phyloP scores from a whole-genome alignment of 2,113 vertebrate genomes.

The Vimba vimba region DNA sequence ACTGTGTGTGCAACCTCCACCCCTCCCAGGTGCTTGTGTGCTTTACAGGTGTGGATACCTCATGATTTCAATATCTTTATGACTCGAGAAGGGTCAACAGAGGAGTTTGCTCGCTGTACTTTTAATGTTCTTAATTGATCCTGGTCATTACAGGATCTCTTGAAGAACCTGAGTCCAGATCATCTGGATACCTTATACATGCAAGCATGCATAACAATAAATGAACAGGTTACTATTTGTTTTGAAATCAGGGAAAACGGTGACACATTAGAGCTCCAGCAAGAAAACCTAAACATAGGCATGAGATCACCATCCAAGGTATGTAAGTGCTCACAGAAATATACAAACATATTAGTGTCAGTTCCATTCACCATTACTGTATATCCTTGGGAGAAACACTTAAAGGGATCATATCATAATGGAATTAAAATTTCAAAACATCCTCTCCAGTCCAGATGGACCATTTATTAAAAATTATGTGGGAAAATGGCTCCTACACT shows the following conservation, averaged over 20 bases:
- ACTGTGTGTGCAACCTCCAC: constrained; percentile 30
- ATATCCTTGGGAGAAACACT: background rate
- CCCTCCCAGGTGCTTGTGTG: constrained; percentile 44
- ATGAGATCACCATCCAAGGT: constrained; percentile 70
- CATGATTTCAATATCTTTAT: constrained; percentile 53
- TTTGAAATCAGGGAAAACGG: constrained; percentile 47
- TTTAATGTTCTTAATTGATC: constrained; percentile 17
- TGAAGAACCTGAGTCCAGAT: background rate
- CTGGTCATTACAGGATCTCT: background rate
- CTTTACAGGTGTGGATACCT: constrained; percentile 62
- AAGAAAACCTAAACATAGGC: constrained; percentile 55
- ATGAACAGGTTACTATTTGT: background rate
- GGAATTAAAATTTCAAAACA: background rate
- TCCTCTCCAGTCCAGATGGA: background rate
- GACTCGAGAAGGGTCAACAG: constrained; percentile 75
- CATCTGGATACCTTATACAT: background rate
- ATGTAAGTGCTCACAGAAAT: constrained; percentile 7
- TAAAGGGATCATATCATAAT: constrained; percentile 10
- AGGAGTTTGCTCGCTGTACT: constrained; percentile 57
- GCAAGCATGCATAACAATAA: background rate
- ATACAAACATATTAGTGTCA: background rate
- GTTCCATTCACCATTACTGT: background rate
- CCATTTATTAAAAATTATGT: background rate
- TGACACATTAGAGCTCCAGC: constrained; percentile 50
- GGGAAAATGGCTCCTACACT: background rate